phyloP scores from a whole-genome alignment of 2,113 vertebrate species.

The Pavo muticus region DNA sequence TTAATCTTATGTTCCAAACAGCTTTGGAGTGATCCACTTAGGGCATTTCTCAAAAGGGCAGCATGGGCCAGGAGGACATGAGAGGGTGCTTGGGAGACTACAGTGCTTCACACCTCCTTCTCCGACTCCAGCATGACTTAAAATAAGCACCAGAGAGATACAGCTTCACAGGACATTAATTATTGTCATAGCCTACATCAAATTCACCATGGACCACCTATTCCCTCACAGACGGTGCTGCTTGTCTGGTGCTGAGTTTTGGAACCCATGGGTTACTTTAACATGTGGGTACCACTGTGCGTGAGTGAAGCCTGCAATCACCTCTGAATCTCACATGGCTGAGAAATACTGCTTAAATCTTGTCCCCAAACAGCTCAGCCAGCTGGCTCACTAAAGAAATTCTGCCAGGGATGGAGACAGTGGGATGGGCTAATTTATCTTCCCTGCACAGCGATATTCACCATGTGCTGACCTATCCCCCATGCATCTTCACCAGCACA shows the following conservation, averaged over 20 bases:
- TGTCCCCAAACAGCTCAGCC: background rate
- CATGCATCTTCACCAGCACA: background rate
- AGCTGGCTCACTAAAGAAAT: background rate
- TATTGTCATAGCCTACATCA: background rate
- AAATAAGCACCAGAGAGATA: background rate
- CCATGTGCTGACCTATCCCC: background rate
- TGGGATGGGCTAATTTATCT: background rate
- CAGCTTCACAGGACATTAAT: background rate
- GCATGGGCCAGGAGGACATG: background rate
- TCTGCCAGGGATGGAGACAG: background rate
- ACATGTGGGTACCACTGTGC: accelerated
- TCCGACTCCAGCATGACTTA: background rate
- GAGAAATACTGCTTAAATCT: background rate
- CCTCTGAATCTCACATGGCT: background rate
- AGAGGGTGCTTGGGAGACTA: background rate
- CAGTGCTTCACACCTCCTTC: background rate
- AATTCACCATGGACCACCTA: background rate
- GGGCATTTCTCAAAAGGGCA: conserved; percentile 29
- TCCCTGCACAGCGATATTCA: background rate
- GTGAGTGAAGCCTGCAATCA: background rate
- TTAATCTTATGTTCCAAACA: conserved; percentile 15
- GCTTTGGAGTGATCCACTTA: conserved; percentile 10
- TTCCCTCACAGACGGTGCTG: background rate
- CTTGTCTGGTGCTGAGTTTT: background rate
- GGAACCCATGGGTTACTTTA: background rate